Evolutionary conservation across 53 echinoderm and acorn worm species (phyloP), one percentile per base, ranked within the genome.

Genomic region (Holothuria scabra): DNA sequence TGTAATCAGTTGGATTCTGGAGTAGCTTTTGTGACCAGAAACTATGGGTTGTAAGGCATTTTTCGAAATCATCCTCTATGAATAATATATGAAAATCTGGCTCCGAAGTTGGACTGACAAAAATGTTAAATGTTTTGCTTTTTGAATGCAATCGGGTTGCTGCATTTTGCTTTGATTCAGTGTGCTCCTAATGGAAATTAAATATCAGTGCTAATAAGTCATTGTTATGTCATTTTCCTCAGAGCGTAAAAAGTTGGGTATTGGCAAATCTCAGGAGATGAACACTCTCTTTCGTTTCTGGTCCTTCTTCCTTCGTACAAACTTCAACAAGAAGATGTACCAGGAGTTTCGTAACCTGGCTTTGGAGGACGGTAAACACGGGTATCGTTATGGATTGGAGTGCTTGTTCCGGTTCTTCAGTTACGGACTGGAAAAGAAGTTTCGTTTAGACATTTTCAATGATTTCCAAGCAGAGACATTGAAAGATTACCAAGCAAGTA

Each of bases 311-410:
- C 86, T 94, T 49, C 99, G 99, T 28, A 92, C 92, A 66, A 99
- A 99, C 88, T 99, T 91, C 90, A 99, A 99, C 93, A 88, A 90
- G 57, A 99, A 99, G 85, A 99, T 99, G 99, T 99, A 99, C 87
- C 90, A 99, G 76, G 94, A 99, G 87, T 99, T 99, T 89, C 85
- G 86, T 29, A 88, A 86, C 67, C 89, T 99, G 60, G 90, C 99
- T 0, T 85, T 99, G 56, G 99, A 99, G 86, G 99, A 99, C 83
- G 66, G 92, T 71, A 70, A 74, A 66, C 92, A 90, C 23, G 95
- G 95, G 61, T 95, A 99, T 81, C 93, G 99, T 59, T 99, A 99
- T 76, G 99, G 99, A 56, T 74, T 93, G 66, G 99, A 99, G 88
- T 99, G 99, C 74, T 91, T 99, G 46, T 99, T 99, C 91, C 89